A percentile compares a stretch with the other conserved stretches of the same genome.
These are phyloP conservation scores for Neopipo cinnamomea DNA, from an alignment of 2,113 vertebrate genomes.

Conservation along the genomic window DNA sequence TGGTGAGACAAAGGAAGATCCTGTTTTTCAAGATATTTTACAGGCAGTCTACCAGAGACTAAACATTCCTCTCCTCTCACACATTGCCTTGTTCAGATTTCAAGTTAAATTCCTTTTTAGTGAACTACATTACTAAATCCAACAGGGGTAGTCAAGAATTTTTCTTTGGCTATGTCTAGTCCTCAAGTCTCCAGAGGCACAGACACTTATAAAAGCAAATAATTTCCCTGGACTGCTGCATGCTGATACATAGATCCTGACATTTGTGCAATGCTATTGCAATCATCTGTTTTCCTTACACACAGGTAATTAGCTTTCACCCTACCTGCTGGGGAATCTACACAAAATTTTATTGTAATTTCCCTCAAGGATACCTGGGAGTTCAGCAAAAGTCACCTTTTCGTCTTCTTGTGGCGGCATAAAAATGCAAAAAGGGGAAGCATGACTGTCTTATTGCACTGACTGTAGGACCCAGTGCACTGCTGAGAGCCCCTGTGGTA, in stretches of 20 bases:
- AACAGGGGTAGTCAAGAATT: neutral
- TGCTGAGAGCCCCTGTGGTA: neutral
- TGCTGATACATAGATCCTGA: neutral
- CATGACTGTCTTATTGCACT: accelerated
- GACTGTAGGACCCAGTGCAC: neutral
- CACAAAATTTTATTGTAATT: neutral
- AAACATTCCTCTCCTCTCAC: neutral
- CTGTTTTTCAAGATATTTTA: neutral
- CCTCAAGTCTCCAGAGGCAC: neutral
- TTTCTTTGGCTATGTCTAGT: neutral
- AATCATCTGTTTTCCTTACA: neutral
- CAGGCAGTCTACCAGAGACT: neutral
- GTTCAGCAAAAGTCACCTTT: neutral
- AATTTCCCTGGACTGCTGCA: neutral
- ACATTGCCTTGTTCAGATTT: neutral
- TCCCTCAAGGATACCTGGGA: neutral
- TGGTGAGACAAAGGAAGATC: neutral
- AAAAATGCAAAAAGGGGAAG: neutral
- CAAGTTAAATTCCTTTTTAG: constrained; percentile 11
- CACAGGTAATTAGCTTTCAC: neutral
- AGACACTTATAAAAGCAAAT: neutral
- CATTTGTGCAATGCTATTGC: neutral
- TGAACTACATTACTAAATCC: neutral
- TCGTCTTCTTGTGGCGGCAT: neutral
- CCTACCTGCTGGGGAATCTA: neutral